Base-by-base conservation (phyloP, 2,888 invertebrate genomes). In the Xanthia togata region DNA sequence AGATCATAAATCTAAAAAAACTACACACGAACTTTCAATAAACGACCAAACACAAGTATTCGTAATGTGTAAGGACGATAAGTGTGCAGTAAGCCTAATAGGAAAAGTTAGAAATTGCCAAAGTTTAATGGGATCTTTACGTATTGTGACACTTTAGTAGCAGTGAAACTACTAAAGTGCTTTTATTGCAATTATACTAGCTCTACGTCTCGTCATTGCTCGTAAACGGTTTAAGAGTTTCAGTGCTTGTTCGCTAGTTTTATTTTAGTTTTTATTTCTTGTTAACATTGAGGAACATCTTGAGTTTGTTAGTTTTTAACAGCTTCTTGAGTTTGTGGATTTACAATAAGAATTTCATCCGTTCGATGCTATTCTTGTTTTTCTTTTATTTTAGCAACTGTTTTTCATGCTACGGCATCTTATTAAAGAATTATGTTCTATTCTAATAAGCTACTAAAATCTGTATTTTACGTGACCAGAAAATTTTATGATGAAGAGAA, bases 51-150 rank as follows among this genome's bases (percentile, higher is more conserved):
- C 81, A 74, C 74, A 80, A 87, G 84, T 80, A 87, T 81, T 86
- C 85, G 85, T 83, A 88, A 79, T 79, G 81, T 88, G 80, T 88
- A 86, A 89, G 83, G 88, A 80, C 90, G 87, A 90, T 93, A 92
- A 90, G 92, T 93, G 93, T 93, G 92, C 91, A 91, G 91, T 91
- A 89, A 92, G 91, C 90, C 92, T 95, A 94, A 95, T 95, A 94
- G 94, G 94, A 93, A 94, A 95, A 95, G 93, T 95, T 95, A 88
- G 92, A 91, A 94, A 95, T 94, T 95, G 94, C 93, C 89, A 92
- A 94, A 95, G 94, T 95, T 95, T 94, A 95, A 95, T 95, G 91
- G 93, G 93, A 93, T 94, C 95, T 94, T 94, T 94, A 94, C 94
- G 91, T 93, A 94, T 95, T 94, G 95, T 95, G 95, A 94, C 95